These are phyloP conservation scores for Mus minutoides DNA, from an alignment of 2,797 vertebrate genomes.

Conservation along the genomic window DNA sequence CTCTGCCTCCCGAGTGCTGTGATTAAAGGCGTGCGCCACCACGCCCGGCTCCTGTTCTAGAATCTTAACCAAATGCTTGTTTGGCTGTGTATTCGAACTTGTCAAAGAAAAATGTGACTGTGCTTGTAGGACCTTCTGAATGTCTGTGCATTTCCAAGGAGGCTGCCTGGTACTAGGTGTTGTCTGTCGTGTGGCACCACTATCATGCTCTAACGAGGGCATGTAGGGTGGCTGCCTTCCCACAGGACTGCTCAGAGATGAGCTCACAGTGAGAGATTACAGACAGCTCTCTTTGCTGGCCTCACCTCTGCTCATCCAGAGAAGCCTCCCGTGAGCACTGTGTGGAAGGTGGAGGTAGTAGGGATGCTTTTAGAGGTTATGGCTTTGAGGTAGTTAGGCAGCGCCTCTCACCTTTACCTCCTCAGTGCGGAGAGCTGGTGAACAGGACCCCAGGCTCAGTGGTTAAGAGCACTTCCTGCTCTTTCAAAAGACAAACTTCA, in stretches of 20 bases:
- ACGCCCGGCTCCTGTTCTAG: too few species aligned
- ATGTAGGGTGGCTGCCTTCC: background rate
- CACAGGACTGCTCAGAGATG: background rate
- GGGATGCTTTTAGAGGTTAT: constrained; percentile 33
- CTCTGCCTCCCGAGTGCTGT: background rate
- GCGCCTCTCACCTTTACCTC: background rate
- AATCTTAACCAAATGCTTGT: constrained; percentile 12
- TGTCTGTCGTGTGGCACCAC: background rate
- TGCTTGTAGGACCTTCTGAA: background rate
- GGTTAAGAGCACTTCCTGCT: background rate
- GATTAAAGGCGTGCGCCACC: background rate
- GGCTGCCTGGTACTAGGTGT: constrained; percentile 23
- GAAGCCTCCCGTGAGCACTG: constrained; percentile 9
- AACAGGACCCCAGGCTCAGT: background rate
- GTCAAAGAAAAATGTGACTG: constrained; percentile 21
- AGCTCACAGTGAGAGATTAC: constrained; percentile 15
- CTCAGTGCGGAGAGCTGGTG: background rate
- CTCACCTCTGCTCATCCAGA: background rate
- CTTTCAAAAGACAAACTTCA: background rate
- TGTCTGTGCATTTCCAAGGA: constrained; percentile 13
- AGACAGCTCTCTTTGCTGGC: constrained; percentile 30
- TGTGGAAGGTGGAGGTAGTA: background rate
- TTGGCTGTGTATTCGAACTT: constrained; percentile 5
- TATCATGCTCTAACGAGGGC: background rate
- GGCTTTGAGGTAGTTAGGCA: constrained; percentile 13